These are phyloP conservation scores for Drosophila mettleri DNA, from an alignment of 2,888 invertebrate species.

Conservation along the genomic window DNA sequence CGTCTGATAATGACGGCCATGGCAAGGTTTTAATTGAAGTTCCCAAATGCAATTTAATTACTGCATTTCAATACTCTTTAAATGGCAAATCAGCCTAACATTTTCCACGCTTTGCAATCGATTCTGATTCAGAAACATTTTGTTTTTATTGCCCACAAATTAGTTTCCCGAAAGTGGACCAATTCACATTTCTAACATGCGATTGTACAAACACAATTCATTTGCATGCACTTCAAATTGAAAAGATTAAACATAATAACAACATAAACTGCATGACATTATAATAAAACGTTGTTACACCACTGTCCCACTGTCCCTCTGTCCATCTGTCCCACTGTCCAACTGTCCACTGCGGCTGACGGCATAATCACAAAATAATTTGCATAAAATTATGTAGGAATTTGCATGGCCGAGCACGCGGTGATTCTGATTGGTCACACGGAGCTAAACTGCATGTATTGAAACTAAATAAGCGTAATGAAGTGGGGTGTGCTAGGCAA, in stretches of 20 bases:
- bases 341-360: slow-evolving; percentile 49
- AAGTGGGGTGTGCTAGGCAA: neutral
- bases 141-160: slow-evolving; percentile 11
- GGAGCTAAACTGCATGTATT: neutral
- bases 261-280: slow-evolving; percentile 42
- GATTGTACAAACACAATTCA: slow-evolving; percentile 55
- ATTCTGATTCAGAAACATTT: neutral
- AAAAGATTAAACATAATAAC: slow-evolving; percentile 42
- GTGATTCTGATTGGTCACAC: slow-evolving; percentile 21
- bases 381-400: slow-evolving; percentile 65
- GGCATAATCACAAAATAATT: slow-evolving; percentile 70
- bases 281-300: slow-evolving; percentile 56
- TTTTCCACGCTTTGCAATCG: neutral
- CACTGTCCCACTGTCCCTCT: too few relatives aligned
- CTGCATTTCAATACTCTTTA: slow-evolving; percentile 7
- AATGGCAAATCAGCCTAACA: neutral
- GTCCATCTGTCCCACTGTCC: too few relatives aligned
- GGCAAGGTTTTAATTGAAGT: slow-evolving; percentile 53
- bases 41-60: slow-evolving; percentile 45
- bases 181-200: slow-evolving; percentile 37
- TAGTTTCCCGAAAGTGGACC: slow-evolving; percentile 16
- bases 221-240: slow-evolving; percentile 33
- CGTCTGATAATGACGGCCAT: slow-evolving; percentile 62
- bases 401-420: slow-evolving; percentile 50
- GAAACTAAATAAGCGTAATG: neutral